A percentile compares a stretch with the other conserved stretches of the same genome.
Conservation (phyloP, 2,113 vertebrate genomes). For the Fukomys damarensis region DNA sequence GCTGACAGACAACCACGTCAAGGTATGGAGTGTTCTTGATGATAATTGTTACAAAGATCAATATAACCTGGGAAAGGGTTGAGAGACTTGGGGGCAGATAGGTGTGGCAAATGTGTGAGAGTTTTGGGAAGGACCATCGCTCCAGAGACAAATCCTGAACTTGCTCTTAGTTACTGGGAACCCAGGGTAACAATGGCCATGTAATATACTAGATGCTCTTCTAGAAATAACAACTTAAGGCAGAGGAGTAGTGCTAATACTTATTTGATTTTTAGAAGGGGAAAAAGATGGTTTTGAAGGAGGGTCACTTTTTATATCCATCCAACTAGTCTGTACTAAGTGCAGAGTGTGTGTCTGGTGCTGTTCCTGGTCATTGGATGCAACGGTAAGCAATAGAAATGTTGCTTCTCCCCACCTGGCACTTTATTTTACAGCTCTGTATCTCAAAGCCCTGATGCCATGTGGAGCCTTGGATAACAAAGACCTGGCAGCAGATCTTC, state of each 20-base stretch:
- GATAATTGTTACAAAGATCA: background rate
- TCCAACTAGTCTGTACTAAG: background rate
- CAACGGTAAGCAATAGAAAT: background rate
- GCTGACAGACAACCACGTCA: background rate
- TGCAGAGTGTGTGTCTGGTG: background rate
- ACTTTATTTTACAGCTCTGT: background rate
- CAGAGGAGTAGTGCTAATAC: background rate
- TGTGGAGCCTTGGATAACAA: background rate
- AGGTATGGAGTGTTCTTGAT: background rate
- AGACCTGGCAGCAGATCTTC: background rate
- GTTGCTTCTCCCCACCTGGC: background rate
- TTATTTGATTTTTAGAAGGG: slow-evolving; percentile 37
- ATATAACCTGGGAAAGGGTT: background rate
- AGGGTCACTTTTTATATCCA: background rate
- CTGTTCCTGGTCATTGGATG: background rate
- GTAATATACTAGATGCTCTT: background rate
- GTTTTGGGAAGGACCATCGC: background rate
- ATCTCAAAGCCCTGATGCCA: background rate
- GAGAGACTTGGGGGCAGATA: background rate
- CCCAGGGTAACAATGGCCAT: background rate
- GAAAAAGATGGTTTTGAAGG: slow-evolving; percentile 3
- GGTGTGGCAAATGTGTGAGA: background rate
- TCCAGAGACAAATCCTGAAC: background rate
- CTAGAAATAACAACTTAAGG: background rate
- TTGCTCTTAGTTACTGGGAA: background rate